Conservation (phyloP, 92 coral and sea anemone genomes). For the Porites evermanni region DNA sequence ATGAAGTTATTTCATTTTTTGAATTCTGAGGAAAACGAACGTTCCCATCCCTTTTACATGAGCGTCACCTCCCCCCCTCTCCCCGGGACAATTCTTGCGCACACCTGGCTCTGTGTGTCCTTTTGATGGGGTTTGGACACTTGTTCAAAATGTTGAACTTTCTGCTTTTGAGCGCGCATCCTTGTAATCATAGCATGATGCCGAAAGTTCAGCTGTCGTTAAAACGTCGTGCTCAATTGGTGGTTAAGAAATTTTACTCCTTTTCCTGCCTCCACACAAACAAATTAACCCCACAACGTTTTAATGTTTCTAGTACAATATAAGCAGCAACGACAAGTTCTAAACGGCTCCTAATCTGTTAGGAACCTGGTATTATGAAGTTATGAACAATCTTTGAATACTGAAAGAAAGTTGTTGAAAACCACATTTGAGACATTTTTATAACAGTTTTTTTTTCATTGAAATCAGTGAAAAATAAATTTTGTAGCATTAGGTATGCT, state of each 20-base stretch:
- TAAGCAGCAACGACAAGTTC: background rate
- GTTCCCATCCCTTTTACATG: background rate
- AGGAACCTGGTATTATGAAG: background rate
- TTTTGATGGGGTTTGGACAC: background rate
- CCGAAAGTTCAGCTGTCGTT: background rate
- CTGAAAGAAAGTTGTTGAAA: slow-evolving; percentile 5
- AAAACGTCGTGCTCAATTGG: background rate
- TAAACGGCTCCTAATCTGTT: slow-evolving; percentile 10
- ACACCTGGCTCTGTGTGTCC: background rate
- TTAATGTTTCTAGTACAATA: slow-evolving; percentile 1
- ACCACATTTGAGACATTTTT: slow-evolving; percentile 5
- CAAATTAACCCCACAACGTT: background rate
- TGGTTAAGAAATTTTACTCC: background rate
- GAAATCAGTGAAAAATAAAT: slow-evolving; percentile 4
- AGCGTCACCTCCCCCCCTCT: background rate
- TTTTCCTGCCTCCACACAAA: background rate
- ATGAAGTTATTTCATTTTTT: background rate
- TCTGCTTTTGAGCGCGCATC: background rate
- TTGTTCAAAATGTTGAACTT: background rate
- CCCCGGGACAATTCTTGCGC: background rate
- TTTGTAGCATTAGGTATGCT: slow-evolving; percentile 6
- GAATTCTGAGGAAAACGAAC: background rate
- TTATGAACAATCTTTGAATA: background rate
- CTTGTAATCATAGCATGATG: background rate
- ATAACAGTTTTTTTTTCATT: slow-evolving; percentile 4